Percentiles rank a stretch among this genome's conserved stretches.
These are phyloP conservation scores for Picathartes gymnocephalus DNA, from an alignment of 2,113 vertebrate species.

Conservation along the genomic window DNA sequence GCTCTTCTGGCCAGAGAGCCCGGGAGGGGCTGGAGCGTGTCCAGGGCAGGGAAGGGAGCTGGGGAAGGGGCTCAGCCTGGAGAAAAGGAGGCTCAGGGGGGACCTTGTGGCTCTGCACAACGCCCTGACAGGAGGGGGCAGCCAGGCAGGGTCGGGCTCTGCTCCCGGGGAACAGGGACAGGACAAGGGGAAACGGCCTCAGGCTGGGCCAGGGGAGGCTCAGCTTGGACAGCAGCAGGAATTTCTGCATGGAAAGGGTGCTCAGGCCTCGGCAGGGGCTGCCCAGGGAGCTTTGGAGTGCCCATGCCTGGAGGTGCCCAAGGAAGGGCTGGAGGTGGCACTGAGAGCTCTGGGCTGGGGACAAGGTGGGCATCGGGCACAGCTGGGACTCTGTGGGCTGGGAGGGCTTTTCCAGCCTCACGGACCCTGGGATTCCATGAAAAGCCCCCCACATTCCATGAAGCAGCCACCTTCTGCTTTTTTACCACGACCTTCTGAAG, in stretches of 20 bases:
- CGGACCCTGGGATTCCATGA: rapidly evolving
- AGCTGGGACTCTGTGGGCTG: neutral
- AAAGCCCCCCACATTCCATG: too few relatives aligned
- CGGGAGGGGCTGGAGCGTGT: neutral
- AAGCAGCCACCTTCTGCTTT: neutral
- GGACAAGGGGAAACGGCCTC: neutral
- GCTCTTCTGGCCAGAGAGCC: neutral
- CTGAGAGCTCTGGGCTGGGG: neutral
- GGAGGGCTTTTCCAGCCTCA: neutral
- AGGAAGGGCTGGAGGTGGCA: neutral
- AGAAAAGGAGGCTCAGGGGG: neutral
- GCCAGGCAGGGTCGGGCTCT: neutral
- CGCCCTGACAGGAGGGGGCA: neutral
- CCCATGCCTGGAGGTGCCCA: neutral
- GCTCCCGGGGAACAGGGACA: neutral
- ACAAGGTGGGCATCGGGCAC: neutral
- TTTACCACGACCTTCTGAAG: neutral
- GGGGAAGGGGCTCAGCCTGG: neutral
- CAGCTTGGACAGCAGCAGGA: neutral
- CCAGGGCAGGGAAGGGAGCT: neutral
- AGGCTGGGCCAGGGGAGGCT: neutral
- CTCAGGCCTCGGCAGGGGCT: neutral
- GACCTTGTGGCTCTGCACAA: neutral
- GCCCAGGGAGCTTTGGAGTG: neutral
- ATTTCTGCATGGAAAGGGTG: neutral